Base-by-base conservation (phyloP, 2,888 invertebrate genomes). In the Melieria picta region DNA sequence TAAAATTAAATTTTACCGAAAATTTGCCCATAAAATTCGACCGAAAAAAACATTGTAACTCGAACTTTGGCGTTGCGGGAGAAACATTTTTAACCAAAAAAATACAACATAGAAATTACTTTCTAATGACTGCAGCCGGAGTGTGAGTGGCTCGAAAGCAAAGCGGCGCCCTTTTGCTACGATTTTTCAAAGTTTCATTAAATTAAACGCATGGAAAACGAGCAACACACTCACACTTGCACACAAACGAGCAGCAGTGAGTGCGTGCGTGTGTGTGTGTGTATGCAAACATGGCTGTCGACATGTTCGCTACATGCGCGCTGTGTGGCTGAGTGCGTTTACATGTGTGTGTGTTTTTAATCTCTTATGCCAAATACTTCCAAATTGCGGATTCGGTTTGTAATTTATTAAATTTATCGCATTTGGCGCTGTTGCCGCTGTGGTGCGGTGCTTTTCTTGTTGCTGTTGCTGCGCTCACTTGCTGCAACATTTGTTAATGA, bases 1-100 rank as follows among this genome's bases (percentile, higher is more conserved):
- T 69, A 62, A 69, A 69, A 69, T 69, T 61, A 69, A 69, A 62
- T 69, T 69, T 61, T 56, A 69, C 69, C 46, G 62, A 62, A 69
- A 69, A 67, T 67, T 67, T 67, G 48, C 9, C 67, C 11, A 50
- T 58, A 67, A 67, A 30, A 30, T 30, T 30, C 30, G 30, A 30
- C 30, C 30, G 30, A 30, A 30, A 30, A 30, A 67, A 67, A 60
- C 60, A 60, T 48, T 67, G 50, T 60, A 66, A 66, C 58, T 58
- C 30, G 30, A 30, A 30, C 30, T 30, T 30, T 30, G 30, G 30
- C 30, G 30, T 30, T 30, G 30, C 30, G 30, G 30, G 30, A 30
- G 30, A 30, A 30, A 30, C 2, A 30, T 30, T 30, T 30, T 30
- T 30, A 30, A 30, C 30, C 30, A 30, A 3, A 30, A 30, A 30